These are phyloP conservation scores for Alloscopus bannaensis DNA, from an alignment of 2,888 invertebrate species.

Conservation along the genomic window DNA sequence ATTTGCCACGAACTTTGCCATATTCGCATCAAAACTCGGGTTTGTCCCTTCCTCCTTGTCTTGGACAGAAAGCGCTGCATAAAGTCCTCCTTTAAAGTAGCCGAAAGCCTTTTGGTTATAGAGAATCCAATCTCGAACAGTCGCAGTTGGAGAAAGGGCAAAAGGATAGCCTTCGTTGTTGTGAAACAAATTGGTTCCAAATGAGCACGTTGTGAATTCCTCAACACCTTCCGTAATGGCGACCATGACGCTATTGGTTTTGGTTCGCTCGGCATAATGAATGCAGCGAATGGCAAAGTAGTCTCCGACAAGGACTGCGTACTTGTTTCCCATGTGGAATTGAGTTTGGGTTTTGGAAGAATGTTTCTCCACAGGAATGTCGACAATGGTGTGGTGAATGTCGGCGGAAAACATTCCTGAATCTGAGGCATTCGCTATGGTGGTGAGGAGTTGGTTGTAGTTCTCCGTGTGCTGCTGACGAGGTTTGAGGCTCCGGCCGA, in stretches of 20 bases:
- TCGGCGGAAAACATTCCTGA: constrained; percentile 72
- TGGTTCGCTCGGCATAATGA: constrained; percentile 68
- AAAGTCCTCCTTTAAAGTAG: constrained; percentile 71
- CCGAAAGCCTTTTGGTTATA: constrained; percentile 67
- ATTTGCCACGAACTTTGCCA: constrained; percentile 61
- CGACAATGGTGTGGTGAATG: constrained; percentile 70
- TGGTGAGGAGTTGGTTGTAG: constrained; percentile 59
- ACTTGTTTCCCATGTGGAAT: constrained; percentile 70
- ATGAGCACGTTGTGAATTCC: constrained; percentile 69
- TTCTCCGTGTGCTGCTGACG: background rate
- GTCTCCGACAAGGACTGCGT: constrained; percentile 72
- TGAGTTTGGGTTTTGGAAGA: constrained; percentile 38
- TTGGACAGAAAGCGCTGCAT: constrained; percentile 62
- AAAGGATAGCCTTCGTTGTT: constrained; percentile 57
- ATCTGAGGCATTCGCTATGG: constrained; percentile 68
- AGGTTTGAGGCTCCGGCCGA: constrained; percentile 65
- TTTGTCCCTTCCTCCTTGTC: background rate
- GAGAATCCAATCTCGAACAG: constrained; percentile 65
- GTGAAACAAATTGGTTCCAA: constrained; percentile 67
- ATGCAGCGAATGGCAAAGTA: constrained; percentile 72
- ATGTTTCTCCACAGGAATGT: constrained; percentile 62
- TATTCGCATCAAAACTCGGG: background rate
- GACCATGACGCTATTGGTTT: constrained; percentile 67
- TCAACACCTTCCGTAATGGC: constrained; percentile 71
- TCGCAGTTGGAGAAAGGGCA: constrained; percentile 60